These are phyloP conservation scores for Teinopalpus imperialis DNA, from an alignment of 2,888 invertebrate species.

Conservation along the genomic window DNA sequence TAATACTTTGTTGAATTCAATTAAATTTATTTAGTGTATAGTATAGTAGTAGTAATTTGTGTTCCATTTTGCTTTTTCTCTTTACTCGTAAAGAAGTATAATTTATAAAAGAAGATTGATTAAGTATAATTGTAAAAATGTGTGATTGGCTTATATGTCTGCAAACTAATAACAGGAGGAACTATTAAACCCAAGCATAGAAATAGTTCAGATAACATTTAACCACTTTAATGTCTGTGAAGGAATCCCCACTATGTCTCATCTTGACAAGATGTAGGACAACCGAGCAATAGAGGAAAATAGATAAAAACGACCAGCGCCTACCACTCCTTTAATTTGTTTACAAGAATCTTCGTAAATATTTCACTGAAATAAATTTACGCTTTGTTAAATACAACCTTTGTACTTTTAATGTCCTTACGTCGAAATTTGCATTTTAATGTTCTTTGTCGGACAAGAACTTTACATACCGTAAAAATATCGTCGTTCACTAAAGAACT, in stretches of 20 bases:
- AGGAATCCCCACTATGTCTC: slow-evolving; percentile 17
- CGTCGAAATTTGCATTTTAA: slow-evolving; percentile 26
- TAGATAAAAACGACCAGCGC: slow-evolving; percentile 18
- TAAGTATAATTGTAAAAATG: too few species aligned
- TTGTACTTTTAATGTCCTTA: slow-evolving; percentile 25
- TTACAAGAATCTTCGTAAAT: slow-evolving; percentile 20
- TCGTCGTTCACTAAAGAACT: slow-evolving; percentile 21
- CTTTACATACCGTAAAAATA: slow-evolving; percentile 26
- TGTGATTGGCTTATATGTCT: too few species aligned
- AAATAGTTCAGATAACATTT: background rate
- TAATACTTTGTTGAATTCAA: too few species aligned
- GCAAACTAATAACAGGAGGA: too few species aligned
- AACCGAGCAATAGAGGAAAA: slow-evolving; percentile 11
- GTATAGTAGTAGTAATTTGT: too few species aligned
- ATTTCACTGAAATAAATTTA: slow-evolving; percentile 22
- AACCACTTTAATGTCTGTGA: background rate
- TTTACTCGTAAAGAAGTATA: too few species aligned
- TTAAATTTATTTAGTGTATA: too few species aligned
- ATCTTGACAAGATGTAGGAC: slow-evolving; percentile 15
- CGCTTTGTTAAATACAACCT: slow-evolving; percentile 24
- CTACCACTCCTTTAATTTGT: slow-evolving; percentile 18
- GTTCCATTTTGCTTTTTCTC: too few species aligned
- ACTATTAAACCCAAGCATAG: background rate
- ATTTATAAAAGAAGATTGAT: too few species aligned
- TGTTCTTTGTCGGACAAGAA: slow-evolving; percentile 23